Evolutionary conservation across 2,113 vertebrate genomes (phyloP), one percentile per base, ranked within the genome.

Genomic region (Pseudorhombus dupliciocellatus): DNA sequence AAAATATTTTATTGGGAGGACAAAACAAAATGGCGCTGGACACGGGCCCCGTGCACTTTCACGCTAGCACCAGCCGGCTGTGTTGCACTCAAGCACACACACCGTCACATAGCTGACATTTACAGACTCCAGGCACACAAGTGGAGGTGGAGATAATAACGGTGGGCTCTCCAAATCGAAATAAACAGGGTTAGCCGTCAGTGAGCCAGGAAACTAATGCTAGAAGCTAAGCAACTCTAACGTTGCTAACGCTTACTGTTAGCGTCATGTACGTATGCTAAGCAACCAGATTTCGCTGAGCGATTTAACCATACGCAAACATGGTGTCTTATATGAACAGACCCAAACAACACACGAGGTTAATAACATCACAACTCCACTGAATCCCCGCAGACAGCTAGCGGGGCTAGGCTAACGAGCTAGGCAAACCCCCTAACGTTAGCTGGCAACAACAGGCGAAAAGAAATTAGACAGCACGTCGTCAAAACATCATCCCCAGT

Each of bases 11-110:
- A 86, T 77, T 66, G 55, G 55, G 73, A 89, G 90, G 91, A 93
- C 91, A 90, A 93, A 93, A 94, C 93, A 94, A 94, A 94, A 94
- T 94, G 94, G 94, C 94, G 93, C 80, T 70, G 84, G 62, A 77
- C 53, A 56, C 46, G 73, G 89, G 91, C 92, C 91, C 58, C 24
- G 48, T 85, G 58, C 79, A 67, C 55, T 66, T 66, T n/a, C 79
- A 57, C 71, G 68, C 65, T 68, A 57, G 81, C 75, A 70, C 37
- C 70, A 30, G 65, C 57, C 70, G 70, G 57, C 26, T 40, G 28
- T 55, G n/a, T 61, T 66, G 26, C 54, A 61, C 1, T 11, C 1
- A 2, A 20, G 46, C 21, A 3, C 3, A 1, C 50, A 42, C 24
- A 15, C 2, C 21, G 22, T 5, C 37, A n/a, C 4, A 8, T 3